A percentile compares a stretch with the other conserved stretches of the same genome.
Evolutionary conservation across 2,888 invertebrate species (phyloP).

Genomic region (Cynaeus angustus): DNA sequence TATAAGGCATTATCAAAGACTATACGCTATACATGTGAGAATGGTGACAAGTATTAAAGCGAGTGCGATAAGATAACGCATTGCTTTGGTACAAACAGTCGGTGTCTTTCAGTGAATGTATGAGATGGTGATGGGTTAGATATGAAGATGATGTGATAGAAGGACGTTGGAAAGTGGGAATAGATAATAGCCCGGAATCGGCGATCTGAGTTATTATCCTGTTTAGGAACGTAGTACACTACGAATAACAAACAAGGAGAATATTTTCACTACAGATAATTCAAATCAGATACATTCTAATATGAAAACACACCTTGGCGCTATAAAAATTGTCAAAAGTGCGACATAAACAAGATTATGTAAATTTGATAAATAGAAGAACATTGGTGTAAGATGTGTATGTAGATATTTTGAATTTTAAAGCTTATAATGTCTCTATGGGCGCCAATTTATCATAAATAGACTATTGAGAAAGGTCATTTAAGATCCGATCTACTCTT

Average conservation of each 20-base stretch:
- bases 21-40: constrained; percentile 14
- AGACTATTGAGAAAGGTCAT: too few species aligned
- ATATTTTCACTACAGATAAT: neutral
- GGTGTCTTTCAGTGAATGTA: constrained; percentile 15
- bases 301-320: neutral
- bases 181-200: neutral
- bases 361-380: too few species aligned
- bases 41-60: constrained; percentile 20
- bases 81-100: constrained; percentile 14
- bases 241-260: neutral
- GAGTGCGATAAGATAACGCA: constrained; percentile 16
- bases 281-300: constrained; percentile 1
- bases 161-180: neutral
- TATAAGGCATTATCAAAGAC: constrained; percentile 18
- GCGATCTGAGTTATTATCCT: constrained; percentile 1
- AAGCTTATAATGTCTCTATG: too few species aligned
- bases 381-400: too few species aligned
- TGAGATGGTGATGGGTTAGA: neutral
- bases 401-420: too few species aligned
- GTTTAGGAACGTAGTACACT: neutral
- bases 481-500: too few species aligned
- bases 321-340: neutral
- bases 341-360: too few species aligned
- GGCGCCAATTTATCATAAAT: too few species aligned
- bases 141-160: constrained; percentile 13